Evolutionary conservation across 2,113 vertebrate genomes (phyloP), one percentile per base, ranked within the genome.

Genomic region (Aythya baeri): DNA sequence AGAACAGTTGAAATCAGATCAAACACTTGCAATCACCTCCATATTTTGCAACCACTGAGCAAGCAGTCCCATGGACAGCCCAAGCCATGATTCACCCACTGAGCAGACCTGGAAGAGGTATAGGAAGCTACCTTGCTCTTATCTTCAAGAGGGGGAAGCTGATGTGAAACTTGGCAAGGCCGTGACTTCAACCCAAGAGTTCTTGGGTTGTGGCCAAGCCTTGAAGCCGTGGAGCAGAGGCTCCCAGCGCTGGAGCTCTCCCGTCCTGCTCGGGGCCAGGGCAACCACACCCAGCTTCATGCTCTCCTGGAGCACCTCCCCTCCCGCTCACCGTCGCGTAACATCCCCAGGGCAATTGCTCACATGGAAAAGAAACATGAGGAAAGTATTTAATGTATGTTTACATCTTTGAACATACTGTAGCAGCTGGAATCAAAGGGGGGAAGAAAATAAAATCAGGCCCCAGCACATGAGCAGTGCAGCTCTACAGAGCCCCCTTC

Each of bases 321-420:
- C 75, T 87, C 71, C 81, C 66, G 72, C 73, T 82, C 62, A 82
- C 13, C 61, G 90, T 91, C 43, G 0, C 41, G 25, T 79, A 96
- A 97, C 89, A 84, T 70, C 92, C 89, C 58, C 1, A 0, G 67
- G 92, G 91, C 57, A 0, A 89, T 50, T 57, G 83, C 87, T 96
- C 89, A 91, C 84, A 83, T 0, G 1, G 82, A 96, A 97, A 93
- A 93, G 90, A 62, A 94, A 93, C 91, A 88, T 57, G 70, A 96
- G 59, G 75, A 91, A 89, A 93, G 76, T 58, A 92, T 94, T 97
- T 95, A 86, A 91, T 94, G 73, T 44, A 94, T 91, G 88, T 93
- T 95, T 95, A 95, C 18, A 2, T 88, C 80, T 91, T 95, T 94
- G 91, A 94, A 96, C 95, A 81, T 78, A 93, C 66, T 38, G 73